Evolutionary conservation across 2,888 invertebrate genomes (phyloP).

Genomic region (Acronicta leporina): DNA sequence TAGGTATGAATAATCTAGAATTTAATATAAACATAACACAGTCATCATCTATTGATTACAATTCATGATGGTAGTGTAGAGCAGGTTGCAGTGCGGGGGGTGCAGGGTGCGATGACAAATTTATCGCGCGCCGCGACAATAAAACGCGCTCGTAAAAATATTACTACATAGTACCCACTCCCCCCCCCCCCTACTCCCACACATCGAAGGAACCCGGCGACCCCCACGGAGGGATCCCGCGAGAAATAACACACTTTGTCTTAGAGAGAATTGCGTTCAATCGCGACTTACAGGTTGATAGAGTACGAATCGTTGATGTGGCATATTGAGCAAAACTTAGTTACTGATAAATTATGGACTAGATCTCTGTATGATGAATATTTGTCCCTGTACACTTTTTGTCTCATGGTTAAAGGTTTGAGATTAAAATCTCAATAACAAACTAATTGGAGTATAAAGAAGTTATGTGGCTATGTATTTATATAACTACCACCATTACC

Average conservation of each 20-base stretch:
- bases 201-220: conserved; percentile 21
- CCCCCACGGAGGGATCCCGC: conserved; percentile 70
- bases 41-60: conserved; percentile 28
- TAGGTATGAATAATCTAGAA: too few species aligned
- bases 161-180: conserved; percentile 69
- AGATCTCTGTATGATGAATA: too few species aligned
- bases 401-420: too few species aligned
- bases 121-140: conserved; percentile 79
- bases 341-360: too few species aligned
- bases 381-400: too few species aligned
- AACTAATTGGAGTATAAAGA: too few species aligned
- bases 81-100: conserved; percentile 21
- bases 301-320: conserved; percentile 53
- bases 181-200: conserved; percentile 41
- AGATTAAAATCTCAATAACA: too few species aligned
- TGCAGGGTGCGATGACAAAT: conserved; percentile 77
- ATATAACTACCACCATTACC: too few species aligned
- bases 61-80: conserved; percentile 31
- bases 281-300: conserved; percentile 63
- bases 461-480: too few species aligned
- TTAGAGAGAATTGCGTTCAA: conserved; percentile 80
- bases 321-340: conserved; percentile 21
- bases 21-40: background rate
- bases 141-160: conserved; percentile 86
- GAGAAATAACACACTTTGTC: conserved; percentile 88